Conservation (phyloP, 1,140 invertebrate species). For the Leptinotarsa undecemlineata region DNA sequence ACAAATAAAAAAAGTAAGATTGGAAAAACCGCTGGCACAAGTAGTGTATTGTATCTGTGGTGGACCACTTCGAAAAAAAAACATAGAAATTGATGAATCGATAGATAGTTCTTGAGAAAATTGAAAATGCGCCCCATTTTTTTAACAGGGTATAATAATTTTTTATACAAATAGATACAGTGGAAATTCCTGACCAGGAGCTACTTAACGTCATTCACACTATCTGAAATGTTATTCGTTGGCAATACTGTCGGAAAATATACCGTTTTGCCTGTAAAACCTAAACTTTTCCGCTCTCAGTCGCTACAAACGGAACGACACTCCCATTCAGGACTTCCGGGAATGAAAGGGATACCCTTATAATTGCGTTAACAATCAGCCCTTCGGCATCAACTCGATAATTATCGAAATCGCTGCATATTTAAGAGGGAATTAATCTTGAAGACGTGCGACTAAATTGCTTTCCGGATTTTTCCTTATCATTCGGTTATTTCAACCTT, state of each 20-base stretch:
- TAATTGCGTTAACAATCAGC: constrained; percentile 13
- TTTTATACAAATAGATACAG: neutral
- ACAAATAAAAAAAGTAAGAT: too few species aligned
- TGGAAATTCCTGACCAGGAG: neutral
- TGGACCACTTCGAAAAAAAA: too few species aligned
- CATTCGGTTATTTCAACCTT: neutral
- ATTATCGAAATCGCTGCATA: constrained; percentile 13
- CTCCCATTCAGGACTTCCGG: neutral
- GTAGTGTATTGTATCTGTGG: too few species aligned
- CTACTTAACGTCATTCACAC: neutral
- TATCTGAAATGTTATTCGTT: neutral
- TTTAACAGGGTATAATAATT: too few species aligned
- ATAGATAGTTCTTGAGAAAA: too few species aligned
- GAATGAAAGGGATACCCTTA: constrained; percentile 13
- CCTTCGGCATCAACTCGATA: constrained; percentile 11
- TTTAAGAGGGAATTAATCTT: constrained; percentile 5
- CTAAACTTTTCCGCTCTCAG: neutral
- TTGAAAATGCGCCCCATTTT: too few species aligned
- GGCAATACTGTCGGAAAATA: neutral
- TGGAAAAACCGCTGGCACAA: too few species aligned
- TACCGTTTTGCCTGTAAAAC: neutral
- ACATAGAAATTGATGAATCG: too few species aligned
- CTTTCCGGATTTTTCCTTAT: neutral
- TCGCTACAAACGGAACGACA: neutral
- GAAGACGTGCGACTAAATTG: neutral